These are phyloP conservation scores for Plemyria rubiginata DNA, from an alignment of 2,888 invertebrate species.

Conservation along the genomic window DNA sequence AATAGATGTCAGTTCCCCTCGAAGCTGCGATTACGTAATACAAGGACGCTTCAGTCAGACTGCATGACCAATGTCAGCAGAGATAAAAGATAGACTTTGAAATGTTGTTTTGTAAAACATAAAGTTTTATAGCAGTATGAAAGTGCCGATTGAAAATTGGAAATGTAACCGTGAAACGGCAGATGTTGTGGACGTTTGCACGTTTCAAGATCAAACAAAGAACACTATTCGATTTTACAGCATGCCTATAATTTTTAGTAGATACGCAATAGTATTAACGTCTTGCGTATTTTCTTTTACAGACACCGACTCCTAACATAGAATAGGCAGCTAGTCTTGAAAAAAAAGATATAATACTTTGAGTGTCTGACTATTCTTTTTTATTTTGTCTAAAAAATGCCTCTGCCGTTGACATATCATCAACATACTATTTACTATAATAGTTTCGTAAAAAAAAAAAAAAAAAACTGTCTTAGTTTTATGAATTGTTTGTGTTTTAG, in stretches of 20 bases:
- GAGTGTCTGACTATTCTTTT: no score
- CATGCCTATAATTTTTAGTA: constrained; percentile 14
- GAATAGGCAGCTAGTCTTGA: background rate
- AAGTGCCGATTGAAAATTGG: constrained; percentile 75
- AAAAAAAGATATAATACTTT: background rate
- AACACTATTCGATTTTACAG: constrained; percentile 28
- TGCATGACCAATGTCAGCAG: constrained; percentile 73
- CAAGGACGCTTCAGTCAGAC: constrained; percentile 55
- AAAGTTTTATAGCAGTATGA: constrained; percentile 74
- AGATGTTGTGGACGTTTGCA: constrained; percentile 55
- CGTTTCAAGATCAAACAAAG: constrained; percentile 35
- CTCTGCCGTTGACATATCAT: no score
- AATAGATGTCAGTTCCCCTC: constrained; percentile 36
- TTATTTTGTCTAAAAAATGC: no score
- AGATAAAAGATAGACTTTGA: constrained; percentile 66
- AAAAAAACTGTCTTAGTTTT: no score
- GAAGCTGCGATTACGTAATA: constrained; percentile 35
- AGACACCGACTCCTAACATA: constrained; percentile 5
- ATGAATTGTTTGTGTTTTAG: no score
- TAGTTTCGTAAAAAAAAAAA: no score
- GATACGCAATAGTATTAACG: constrained; percentile 18
- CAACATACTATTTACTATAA: no score
- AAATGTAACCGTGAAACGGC: constrained; percentile 80
- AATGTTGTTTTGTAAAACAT: constrained; percentile 70
- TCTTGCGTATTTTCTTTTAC: constrained; percentile 14